Evolutionary conservation across 2,113 vertebrate genomes (phyloP), one percentile per base, ranked within the genome.

Genomic region (Sarotherodon lohbergeri): DNA sequence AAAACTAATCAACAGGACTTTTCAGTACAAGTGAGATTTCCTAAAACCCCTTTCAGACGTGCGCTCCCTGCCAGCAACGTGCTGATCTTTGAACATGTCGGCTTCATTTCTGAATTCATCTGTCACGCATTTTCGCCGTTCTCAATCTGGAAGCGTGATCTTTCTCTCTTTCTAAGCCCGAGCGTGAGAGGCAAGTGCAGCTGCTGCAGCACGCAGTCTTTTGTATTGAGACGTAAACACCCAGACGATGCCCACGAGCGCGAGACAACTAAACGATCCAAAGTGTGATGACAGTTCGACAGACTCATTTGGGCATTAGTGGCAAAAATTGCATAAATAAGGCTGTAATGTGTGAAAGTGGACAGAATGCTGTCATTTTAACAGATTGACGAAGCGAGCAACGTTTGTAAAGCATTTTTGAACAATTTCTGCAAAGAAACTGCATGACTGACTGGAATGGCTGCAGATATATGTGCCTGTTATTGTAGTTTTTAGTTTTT

Each of bases 201-300:
- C 27, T 34, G 17, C 73, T 29, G 71, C 24, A 48, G 41, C 41
- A 19, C 2, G 10, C 46, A 78, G 27, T 34, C 17, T 12, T 52
- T 50, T 52, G 3, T 27, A 48, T 6, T 17, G 22, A 46, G 46
- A 2, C 6, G 7, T 29, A 50, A 78, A 52, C 32, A 7, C 24
- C n/a, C 16, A 78, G 16, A 78, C 1, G 1, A 19, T 12, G 46
- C 27, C 2, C 4, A 1, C 3, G 3, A 78, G 24, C 1, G 1
- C 4, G 2, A 19, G 71, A 76, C 43, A 50, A 48, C 9, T 48
- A 76, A 50, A 7, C 5, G 1, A 78, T 78, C 43, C 24, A 12
- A 50, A 19, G 24, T 34, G 46, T n/a, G 46, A 8, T 32, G 17
- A n/a, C 46, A 52, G 10, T 32, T 52, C 2, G 0, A 50, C 46